Base-by-base conservation (phyloP, 30 jellyfish, hydroid and myxozoan species). In the Turritopsis dohrnii region DNA sequence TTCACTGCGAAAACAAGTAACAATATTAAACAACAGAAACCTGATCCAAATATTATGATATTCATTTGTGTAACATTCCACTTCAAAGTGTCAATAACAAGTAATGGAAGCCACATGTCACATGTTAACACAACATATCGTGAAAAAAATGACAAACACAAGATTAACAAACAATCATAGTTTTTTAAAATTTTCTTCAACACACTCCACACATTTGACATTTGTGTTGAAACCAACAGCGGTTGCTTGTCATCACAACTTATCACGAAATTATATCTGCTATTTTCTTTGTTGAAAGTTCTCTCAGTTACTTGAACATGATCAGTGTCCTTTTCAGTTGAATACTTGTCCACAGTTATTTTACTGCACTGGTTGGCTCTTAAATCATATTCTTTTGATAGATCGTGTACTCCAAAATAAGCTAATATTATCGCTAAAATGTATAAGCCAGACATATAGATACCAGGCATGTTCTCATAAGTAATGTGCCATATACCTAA, bases 401-500 rank as follows among this genome's bases (percentile, higher is more conserved):
- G 65, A 27, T 81, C 85, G 66, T 26, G 29, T 1, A 81, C 88
- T 65, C 65, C 28, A 53, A 4, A 65, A 22, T 21, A n/a, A 0
- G 75, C 27, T 0, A 69, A 21, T 19, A 83, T 23, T 26, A 66
- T 30, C 23, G 31, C 41, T 0, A 83, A 9, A 1, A 83, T 18
- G 22, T 26, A 83, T 0, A 83, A 19, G 21, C 19, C 20, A 0
- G 89, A 87, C 89, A 83, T 69, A 29, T 21, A 28, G 19, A 71
- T 17, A 24, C 87, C 89, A 27, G 89, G 86, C 21, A 72, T 72
- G 27, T 54, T 83, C 16, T 28, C 75, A 52, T 29, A 83, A 71
- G 76, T 72, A 28, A 83, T 72, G 16, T 83, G 86, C 87, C 87
- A 83, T 25, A 29, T 19, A 28, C 89, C 89, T 20, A 83, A 28